Conservation (phyloP, 1,140 invertebrate species). For the Caenorhabditis remanei region DNA sequence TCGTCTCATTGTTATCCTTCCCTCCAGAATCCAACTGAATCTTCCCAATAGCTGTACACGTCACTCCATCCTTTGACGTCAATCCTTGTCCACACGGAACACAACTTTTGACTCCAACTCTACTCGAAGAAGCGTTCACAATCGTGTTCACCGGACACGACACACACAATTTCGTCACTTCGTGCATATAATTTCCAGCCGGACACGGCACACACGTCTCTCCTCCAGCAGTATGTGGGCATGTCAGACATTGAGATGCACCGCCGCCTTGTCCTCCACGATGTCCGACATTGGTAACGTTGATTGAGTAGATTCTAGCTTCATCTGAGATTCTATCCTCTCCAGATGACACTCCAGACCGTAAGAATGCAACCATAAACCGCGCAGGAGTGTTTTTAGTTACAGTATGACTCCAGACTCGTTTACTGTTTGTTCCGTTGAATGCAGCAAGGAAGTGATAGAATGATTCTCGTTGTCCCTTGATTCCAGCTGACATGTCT, state of each 20-base stretch:
- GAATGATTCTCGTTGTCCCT: slow-evolving; percentile 4
- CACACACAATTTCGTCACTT: slow-evolving; percentile 57
- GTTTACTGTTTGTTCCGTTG: slow-evolving; percentile 77
- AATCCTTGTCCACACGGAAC: slow-evolving; percentile 55
- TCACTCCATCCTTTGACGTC: slow-evolving; percentile 22
- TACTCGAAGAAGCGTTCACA: slow-evolving; percentile 15
- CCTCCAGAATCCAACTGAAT: neutral
- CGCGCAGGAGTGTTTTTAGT: slow-evolving; percentile 79
- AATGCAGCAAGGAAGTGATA: slow-evolving; percentile 75
- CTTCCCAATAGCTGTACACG: slow-evolving; percentile 24
- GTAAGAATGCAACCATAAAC: slow-evolving; percentile 82
- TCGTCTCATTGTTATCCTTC: neutral
- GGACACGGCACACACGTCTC: slow-evolving; percentile 81
- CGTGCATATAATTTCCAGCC: slow-evolving; percentile 62
- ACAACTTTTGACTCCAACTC: slow-evolving; percentile 52
- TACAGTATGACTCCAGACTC: slow-evolving; percentile 77
- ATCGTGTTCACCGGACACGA: slow-evolving; percentile 60
- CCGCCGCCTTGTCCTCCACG: slow-evolving; percentile 74
- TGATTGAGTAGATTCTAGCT: slow-evolving; percentile 81
- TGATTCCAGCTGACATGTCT: slow-evolving; percentile 31
- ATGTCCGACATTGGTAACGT: slow-evolving; percentile 82
- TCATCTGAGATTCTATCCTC: slow-evolving; percentile 70
- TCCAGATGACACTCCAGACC: slow-evolving; percentile 71
- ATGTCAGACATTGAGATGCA: slow-evolving; percentile 80
- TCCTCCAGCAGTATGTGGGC: slow-evolving; percentile 78